Evolutionary conservation across 2,113 vertebrate genomes (phyloP).

Genomic region (Ctenodactylus gundi): DNA sequence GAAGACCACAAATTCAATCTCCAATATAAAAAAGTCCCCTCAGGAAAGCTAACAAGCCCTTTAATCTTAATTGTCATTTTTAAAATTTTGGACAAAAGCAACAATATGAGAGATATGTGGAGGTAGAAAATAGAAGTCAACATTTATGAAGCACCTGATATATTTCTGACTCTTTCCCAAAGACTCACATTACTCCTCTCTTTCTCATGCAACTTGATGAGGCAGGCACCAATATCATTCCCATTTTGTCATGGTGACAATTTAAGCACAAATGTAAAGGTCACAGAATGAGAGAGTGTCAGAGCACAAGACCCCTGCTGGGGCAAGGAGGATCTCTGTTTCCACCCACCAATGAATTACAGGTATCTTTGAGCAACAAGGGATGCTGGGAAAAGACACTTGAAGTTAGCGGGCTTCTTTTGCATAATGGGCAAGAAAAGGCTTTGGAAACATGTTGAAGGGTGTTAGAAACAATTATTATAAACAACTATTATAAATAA

Average conservation of each 20-base stretch:
- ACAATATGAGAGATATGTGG: not conserved
- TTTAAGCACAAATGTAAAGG: not conserved
- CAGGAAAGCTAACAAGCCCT: not conserved
- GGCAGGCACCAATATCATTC: no score
- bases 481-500: not conserved
- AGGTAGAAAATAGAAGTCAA: not conserved
- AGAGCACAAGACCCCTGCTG: not conserved
- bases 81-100: not conserved
- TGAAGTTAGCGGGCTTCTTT: accelerated
- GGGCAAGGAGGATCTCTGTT: no score
- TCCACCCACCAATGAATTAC: no score
- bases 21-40: not conserved
- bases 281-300: not conserved
- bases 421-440: not conserved
- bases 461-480: not conserved
- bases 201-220: not conserved
- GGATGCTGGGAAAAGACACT: not conserved
- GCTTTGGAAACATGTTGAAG: not conserved
- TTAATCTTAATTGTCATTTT: not conserved
- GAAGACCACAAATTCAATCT: no score
- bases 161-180: not conserved
- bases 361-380: accelerated
- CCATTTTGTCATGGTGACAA: not conserved
- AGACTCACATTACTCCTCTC: not conserved
- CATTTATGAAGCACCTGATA: not conserved